Conservation (phyloP, 1,140 invertebrate genomes). For the Aphelenchoides avenae region DNA sequence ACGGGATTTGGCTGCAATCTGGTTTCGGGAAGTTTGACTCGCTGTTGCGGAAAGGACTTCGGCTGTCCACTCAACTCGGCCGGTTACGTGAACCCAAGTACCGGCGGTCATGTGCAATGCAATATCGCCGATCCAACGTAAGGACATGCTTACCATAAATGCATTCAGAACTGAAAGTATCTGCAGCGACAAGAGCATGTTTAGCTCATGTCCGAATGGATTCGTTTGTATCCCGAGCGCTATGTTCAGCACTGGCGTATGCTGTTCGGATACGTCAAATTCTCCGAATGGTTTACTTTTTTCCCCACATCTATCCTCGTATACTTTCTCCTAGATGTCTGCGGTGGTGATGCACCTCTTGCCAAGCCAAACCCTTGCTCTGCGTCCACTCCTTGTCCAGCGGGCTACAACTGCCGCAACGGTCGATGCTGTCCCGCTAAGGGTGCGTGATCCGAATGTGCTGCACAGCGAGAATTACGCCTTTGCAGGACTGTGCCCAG, state of each 20-base stretch:
- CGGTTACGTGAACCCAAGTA: constrained; percentile 53
- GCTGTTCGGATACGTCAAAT: constrained; percentile 47
- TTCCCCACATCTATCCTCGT: not conserved
- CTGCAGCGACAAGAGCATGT: constrained; percentile 8
- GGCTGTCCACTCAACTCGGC: constrained; percentile 58
- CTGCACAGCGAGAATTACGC: not conserved
- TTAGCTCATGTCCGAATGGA: constrained; percentile 47
- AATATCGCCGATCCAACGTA: constrained; percentile 43
- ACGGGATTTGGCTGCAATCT: constrained; percentile 57
- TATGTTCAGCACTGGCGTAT: constrained; percentile 43
- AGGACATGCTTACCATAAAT: constrained; percentile 27
- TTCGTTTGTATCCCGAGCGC: constrained; percentile 35
- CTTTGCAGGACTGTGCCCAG: constrained; percentile 48
- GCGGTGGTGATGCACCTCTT: constrained; percentile 49
- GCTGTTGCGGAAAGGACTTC: constrained; percentile 55
- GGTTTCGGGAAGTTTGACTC: constrained; percentile 50
- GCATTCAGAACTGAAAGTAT: not conserved
- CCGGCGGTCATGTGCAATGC: constrained; percentile 50
- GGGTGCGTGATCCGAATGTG: constrained; percentile 4
- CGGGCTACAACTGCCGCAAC: constrained; percentile 48
- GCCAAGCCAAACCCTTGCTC: constrained; percentile 49
- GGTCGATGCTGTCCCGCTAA: constrained; percentile 55
- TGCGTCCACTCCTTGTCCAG: constrained; percentile 48
- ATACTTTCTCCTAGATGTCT: constrained; percentile 34
- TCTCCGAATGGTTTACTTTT: constrained; percentile 28